Base-by-base conservation (phyloP, 2,888 invertebrate genomes). In the Horisme vitalbata region DNA sequence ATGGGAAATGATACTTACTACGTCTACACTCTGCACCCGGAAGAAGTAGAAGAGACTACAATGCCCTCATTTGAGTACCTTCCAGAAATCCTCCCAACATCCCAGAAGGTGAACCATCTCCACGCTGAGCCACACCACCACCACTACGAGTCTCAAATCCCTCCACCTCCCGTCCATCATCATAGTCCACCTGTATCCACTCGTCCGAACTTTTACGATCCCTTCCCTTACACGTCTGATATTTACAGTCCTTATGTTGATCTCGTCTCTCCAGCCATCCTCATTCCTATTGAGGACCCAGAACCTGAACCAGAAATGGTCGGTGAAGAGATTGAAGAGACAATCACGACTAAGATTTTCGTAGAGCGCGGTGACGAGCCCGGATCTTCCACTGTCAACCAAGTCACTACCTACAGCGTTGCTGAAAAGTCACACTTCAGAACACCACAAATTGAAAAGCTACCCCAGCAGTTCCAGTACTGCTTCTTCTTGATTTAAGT, bases 401-500 rank as follows among this genome's bases (percentile, higher is more conserved):
- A 88, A 35, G 76, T 88, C 0, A 89, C 76, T 65, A 83, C 81
- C 0, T 88, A 88, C 54, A 84, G 86, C 0, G 52, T 88, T 2
- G 75, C 80, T 2, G 89, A 88, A 34, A 87, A 86, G 43, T 71
- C 86, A 0, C 83, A 85, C 47, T 88, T 81, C 41, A 83, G 64
- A 57, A 76, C 75, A 0, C 87, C 88, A 0, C 72, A 82, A 44
- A 75, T 84, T 21, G 80, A 83, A 43, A 71, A 64, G 18, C 55
- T 89, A 18, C 88, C 89, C 1, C 77, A 88, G 51, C 88, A 89
- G 55, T 74, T 85, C 76, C 87, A 88, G 41, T 89, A 89, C 52
- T 76, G 73, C 34, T 88, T 87, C 58, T 75, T 75, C 20, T 57
- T 87, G 52, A 68, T 85, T 57, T 87, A 72, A 72, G 47, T 28